Evolutionary conservation across 53 echinoderm and acorn worm species (phyloP).

Genomic region (Temnopleurus reevesii): DNA sequence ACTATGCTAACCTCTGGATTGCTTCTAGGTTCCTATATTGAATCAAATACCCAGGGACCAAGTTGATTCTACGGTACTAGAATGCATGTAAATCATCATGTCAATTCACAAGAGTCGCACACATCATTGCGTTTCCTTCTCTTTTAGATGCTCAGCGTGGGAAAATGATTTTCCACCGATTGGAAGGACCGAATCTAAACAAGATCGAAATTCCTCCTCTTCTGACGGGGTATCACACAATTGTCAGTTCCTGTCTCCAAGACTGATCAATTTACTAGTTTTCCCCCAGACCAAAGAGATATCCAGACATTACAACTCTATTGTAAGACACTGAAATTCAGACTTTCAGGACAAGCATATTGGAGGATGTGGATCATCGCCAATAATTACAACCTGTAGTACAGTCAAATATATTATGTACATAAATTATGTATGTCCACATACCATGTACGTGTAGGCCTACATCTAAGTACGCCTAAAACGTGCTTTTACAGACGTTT

Average conservation of each 20-base stretch:
- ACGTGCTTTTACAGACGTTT: too few relatives aligned
- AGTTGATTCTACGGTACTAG: too few relatives aligned
- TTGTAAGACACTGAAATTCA: too few relatives aligned
- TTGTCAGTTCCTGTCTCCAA: constrained; percentile 7
- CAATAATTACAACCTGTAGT: too few relatives aligned
- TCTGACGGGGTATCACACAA: constrained; percentile 13
- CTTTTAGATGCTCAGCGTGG: not conserved
- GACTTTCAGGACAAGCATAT: too few relatives aligned
- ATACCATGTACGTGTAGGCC: not conserved
- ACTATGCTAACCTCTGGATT: not conserved
- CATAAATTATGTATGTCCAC: not conserved
- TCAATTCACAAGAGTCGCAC: not conserved
- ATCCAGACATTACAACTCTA: too few relatives aligned
- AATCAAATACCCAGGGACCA: constrained; percentile 34
- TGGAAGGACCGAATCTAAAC: constrained; percentile 1
- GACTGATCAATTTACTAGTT: not conserved
- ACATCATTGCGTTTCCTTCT: not conserved
- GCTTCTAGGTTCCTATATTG: not conserved
- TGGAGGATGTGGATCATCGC: too few relatives aligned
- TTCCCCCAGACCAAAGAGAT: not conserved
- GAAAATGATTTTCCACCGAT: not conserved
- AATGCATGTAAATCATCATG: constrained; percentile 26
- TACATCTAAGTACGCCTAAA: too few relatives aligned
- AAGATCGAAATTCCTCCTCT: constrained; percentile 2
- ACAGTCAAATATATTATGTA: too few relatives aligned